These are phyloP conservation scores for Euplexia lucipara DNA, from an alignment of 2,888 invertebrate species.

Conservation along the genomic window DNA sequence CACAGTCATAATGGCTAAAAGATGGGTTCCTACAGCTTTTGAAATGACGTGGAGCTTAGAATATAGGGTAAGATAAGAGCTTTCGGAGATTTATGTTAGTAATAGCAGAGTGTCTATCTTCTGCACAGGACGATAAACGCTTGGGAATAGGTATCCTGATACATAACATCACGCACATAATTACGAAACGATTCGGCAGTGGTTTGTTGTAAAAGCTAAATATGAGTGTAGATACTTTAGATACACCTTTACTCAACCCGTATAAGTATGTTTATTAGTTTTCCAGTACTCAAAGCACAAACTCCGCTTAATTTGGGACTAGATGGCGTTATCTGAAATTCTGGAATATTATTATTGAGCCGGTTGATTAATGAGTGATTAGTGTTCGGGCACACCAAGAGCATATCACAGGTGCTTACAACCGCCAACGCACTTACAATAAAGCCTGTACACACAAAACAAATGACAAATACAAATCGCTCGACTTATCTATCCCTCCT, in stretches of 20 bases:
- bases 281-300: too few relatives aligned
- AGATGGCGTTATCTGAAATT: too few relatives aligned
- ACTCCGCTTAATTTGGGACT: too few relatives aligned
- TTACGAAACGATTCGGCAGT: too few relatives aligned
- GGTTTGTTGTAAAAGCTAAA: too few relatives aligned
- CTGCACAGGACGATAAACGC: background rate
- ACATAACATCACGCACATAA: too few relatives aligned
- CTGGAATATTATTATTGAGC: background rate
- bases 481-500: constrained; percentile 42
- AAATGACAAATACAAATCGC: constrained; percentile 38
- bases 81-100: constrained; percentile 8
- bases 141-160: background rate
- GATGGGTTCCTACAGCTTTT: constrained; percentile 11
- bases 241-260: too few relatives aligned
- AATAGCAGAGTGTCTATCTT: background rate
- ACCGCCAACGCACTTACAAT: background rate
- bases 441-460: constrained; percentile 30
- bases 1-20: constrained; percentile 41
- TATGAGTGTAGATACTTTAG: too few relatives aligned
- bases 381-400: background rate
- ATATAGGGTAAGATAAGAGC: constrained; percentile 38
- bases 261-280: too few relatives aligned
- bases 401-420: constrained; percentile 4
- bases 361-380: background rate
- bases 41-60: constrained; percentile 29